Evolutionary conservation across 2,797 vertebrate species (phyloP).

Genomic region (Pangasius sanitwongsei): DNA sequence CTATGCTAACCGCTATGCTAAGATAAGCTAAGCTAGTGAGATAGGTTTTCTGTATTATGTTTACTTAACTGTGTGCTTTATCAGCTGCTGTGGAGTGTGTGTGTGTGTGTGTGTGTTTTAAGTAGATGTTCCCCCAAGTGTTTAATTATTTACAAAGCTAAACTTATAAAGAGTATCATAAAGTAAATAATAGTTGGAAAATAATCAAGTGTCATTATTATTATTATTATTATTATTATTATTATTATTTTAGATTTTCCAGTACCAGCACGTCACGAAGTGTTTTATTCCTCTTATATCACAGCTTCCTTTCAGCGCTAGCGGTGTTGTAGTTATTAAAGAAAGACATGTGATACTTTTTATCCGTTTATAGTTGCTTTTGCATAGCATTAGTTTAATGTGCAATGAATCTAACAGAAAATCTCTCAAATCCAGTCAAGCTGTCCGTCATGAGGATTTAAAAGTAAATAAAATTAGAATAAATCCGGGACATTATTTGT

Average conservation of each 20-base stretch:
- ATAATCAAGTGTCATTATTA: background rate
- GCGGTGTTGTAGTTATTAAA: background rate
- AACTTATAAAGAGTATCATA: background rate
- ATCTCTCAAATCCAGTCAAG: background rate
- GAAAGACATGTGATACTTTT: background rate
- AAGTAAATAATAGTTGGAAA: background rate
- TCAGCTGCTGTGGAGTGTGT: background rate
- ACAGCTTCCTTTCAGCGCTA: background rate
- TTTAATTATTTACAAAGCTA: background rate
- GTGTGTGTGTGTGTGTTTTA: background rate
- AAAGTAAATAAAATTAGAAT: background rate
- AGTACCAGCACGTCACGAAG: background rate
- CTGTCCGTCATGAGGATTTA: background rate
- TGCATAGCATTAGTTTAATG: background rate
- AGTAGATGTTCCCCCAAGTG: background rate
- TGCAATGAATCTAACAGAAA: background rate
- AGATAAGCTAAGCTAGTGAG: background rate
- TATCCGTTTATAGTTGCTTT: background rate
- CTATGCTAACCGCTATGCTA: slow-evolving; percentile 8
- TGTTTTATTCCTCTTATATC: background rate
- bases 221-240: background rate
- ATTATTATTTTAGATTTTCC: background rate
- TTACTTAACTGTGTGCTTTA: background rate
- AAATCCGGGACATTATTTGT: background rate
- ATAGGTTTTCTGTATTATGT: background rate